These are phyloP conservation scores for Albula glossodonta DNA, from an alignment of 2,113 vertebrate genomes.

Conservation along the genomic window DNA sequence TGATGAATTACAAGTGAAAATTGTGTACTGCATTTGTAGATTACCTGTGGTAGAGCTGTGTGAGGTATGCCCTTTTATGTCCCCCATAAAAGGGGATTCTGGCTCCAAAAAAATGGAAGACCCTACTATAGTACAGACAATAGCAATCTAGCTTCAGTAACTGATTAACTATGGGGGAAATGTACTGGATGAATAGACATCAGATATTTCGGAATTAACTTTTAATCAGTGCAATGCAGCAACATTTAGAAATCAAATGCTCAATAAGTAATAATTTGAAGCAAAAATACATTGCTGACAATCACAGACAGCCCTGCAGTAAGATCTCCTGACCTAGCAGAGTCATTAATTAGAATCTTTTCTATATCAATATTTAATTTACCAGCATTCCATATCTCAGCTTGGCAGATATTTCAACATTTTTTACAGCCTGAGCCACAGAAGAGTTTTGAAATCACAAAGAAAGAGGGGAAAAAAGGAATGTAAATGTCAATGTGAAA, in stretches of 20 bases:
- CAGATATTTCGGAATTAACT: neutral
- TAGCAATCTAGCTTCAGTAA: neutral
- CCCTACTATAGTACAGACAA: neutral
- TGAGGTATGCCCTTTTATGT: too few species aligned
- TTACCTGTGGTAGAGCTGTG: too few species aligned
- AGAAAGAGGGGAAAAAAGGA: neutral
- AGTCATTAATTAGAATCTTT: slow-evolving; percentile 1
- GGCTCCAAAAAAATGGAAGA: neutral
- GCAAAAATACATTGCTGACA: neutral
- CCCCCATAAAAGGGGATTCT: neutral
- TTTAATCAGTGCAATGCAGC: neutral
- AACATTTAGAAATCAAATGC: slow-evolving; percentile 3
- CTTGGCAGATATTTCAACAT: neutral
- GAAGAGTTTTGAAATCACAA: neutral
- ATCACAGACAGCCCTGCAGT: neutral
- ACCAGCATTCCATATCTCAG: neutral
- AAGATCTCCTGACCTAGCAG: neutral
- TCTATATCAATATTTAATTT: neutral
- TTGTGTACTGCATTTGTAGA: too few species aligned
- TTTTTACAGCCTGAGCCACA: neutral
- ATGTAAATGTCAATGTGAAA: neutral
- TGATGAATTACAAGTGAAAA: too few species aligned
- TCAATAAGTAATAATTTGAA: neutral
- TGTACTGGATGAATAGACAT: neutral
- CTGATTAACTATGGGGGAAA: neutral